Base-by-base conservation (phyloP, 1,140 invertebrate genomes). In the Cheumatopsyche charites region DNA sequence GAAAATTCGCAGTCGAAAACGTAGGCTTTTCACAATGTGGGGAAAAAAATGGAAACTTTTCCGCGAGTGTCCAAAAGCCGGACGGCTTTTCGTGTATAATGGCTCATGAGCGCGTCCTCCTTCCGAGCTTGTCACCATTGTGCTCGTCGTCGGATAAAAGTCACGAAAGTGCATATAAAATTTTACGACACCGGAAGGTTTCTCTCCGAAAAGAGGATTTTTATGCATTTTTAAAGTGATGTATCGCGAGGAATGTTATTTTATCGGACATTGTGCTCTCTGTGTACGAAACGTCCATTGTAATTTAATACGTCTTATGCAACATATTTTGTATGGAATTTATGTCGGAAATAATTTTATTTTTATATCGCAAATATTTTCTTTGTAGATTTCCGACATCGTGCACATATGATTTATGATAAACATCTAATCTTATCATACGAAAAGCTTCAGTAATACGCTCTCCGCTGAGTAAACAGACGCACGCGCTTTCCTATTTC, bases 381-480 rank as follows among this genome's bases (percentile, higher is more conserved):
- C 29, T 36, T 9, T 36, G 3, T 36, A 9, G 29, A 36, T 4
- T 4, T 36, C 23, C 23, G 26, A 62, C 26, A 23, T 23, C 6
- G 13, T 42, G 62, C 29, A 63, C 29, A 36, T 36, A 36, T 42
- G 63, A 66, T 66, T 66, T 66, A 66, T 66, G 63, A 66, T 66
- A 42, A 66, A 66, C 23, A 66, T 66, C 63, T 66, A 45, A 66
- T 66, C 63, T 66, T 42, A 66, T 66, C 41, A 66, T 66, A 21
- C 41, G n/a, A 21, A 61, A 47, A 42, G 63, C 63, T 23, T 11
- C 21, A 23, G 23, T 47, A 47, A 66, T 66, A 66, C 63, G 43
- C 21, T 45, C 42, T 47, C 43, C 43, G n/a, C n/a, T 21, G 62
- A 65, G 63, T 43, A 66, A 45, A 47, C 47, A 66, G 63, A 47